These are phyloP conservation scores for Urocitellus parryii DNA, from an alignment of 2,113 vertebrate species.

Conservation along the genomic window DNA sequence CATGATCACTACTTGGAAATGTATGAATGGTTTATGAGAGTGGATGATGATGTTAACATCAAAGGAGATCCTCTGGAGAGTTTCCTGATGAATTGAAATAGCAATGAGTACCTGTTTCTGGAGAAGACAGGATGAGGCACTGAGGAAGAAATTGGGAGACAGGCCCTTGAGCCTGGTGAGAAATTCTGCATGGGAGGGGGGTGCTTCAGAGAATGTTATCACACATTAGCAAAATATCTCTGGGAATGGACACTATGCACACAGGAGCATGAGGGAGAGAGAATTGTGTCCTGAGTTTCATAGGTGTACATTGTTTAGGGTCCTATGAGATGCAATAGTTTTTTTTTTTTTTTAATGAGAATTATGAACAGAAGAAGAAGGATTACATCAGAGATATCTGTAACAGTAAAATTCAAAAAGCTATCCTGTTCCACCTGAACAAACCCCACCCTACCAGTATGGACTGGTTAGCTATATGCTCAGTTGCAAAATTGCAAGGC, in stretches of 20 bases:
- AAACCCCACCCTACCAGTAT: slow-evolving; percentile 98
- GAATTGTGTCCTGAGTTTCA: slow-evolving; percentile 89
- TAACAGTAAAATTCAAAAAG: slow-evolving; percentile 97
- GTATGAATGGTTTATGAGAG: slow-evolving; percentile 92
- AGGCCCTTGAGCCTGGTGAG: slow-evolving; percentile 90
- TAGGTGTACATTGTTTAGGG: slow-evolving; percentile 90
- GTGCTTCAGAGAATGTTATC: slow-evolving; percentile 83
- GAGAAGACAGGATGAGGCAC: slow-evolving; percentile 90
- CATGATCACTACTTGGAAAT: slow-evolving; percentile 88
- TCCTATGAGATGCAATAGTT: slow-evolving; percentile 98
- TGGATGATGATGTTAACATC: slow-evolving; percentile 91
- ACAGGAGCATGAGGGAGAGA: slow-evolving; percentile 89
- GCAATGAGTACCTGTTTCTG: slow-evolving; percentile 95
- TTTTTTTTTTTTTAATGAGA: slow-evolving; percentile 87
- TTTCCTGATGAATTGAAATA: slow-evolving; percentile 96
- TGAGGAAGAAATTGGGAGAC: slow-evolving; percentile 90
- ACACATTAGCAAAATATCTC: slow-evolving; percentile 90
- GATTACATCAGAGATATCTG: slow-evolving; percentile 98
- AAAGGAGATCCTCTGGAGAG: slow-evolving; percentile 94
- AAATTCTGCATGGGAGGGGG: slow-evolving; percentile 89
- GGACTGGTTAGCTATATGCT: slow-evolving; percentile 97
- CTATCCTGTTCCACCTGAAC: slow-evolving; percentile 97
- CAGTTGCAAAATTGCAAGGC: slow-evolving; percentile 94
- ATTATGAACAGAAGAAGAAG: slow-evolving; percentile 98
- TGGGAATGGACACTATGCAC: slow-evolving; percentile 91